Base-by-base conservation (phyloP, 2,113 vertebrate species). In the Oceanites oceanicus region DNA sequence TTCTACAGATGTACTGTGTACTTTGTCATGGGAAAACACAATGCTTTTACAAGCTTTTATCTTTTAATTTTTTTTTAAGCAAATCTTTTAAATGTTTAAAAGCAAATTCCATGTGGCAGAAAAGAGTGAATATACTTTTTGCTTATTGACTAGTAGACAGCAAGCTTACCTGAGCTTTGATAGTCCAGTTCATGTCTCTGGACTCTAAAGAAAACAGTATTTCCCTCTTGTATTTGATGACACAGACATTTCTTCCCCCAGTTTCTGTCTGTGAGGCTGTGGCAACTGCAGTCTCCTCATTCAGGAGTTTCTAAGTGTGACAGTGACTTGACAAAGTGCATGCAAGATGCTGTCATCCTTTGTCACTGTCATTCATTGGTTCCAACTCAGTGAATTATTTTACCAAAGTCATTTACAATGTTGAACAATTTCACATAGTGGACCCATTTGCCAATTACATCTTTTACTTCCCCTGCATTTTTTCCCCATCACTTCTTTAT, bases 401-500 rank as follows among this genome's bases (percentile, higher is more conserved):
- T 25, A 40, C 70, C 65, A 32, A 92, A 91, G 80, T 21, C 34
- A 26, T 90, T 91, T 81, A 63, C 7, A 2, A 55, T 0, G 0
- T 72, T 84, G 44, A 95, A 85, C 62, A 68, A 90, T 90, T 65
- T 91, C 74, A 5, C 70, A 26, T 53, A 78, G 68, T 34, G 53
- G 65, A 44, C 36, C 70, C 62, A 78, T 81, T 95, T 91, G 59
- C 89, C 81, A 90, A 30, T 92, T 87, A 82, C n/a, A 65, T 44
- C 86, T 95, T 87, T 89, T 89, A 42, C 58, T 94, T 94, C 52
- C 45, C 75, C 80, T 91, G 68, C 52, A n/a, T 91, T 96, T 67
- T 20, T 71, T 85, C 19, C 55, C 49, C 42, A 59, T 76, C 88
- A 26, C 58, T 95, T 49, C 70, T 79, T 58, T 52, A 29, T 65